Base-by-base conservation (phyloP, 2,797 vertebrate species). In the Lepus oiostolus region DNA sequence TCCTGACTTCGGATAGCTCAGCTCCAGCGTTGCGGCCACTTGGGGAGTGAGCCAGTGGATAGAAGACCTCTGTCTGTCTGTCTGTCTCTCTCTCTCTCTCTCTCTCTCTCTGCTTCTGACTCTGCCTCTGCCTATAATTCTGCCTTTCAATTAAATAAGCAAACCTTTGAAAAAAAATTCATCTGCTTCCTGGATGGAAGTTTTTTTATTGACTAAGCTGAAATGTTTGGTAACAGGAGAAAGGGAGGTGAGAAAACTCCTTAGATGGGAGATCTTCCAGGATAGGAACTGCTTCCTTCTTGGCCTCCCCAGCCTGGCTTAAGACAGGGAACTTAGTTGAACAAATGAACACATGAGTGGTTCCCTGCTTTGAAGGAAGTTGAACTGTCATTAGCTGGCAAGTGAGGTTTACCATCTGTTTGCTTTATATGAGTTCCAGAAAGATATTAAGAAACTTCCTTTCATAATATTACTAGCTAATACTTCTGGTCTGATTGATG, bases 401-500 rank as follows among this genome's bases (percentile, higher is more conserved):
- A 79, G 38, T 79, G 3, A 54, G 42, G 7, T 82, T 90, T 94
- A 71, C 35, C 81, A 82, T 87, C 32, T 47, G 21, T 91, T 96
- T 94, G 70, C n/a, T 93, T 94, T 82, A 58, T 85, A 7, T 75
- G 62, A 65, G 10, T 89, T 90, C 60, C 38, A 94, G 63, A 70
- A 79, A 91, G 50, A 93, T 26, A 87, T 85, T 85, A 83, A 82
- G 72, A 93, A 90, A 90, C n/a, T 38, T 96, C 42, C 60, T 87
- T 6, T 96, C 7, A 47, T 42, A 81, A 58, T 92, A 79, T 93
- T 95, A 77, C 84, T 85, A 95, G n/a, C 54, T 47, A 24, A 58
- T 90, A 88, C 63, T 90, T 96, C 80, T 93, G 74, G 22, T 90
- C 47, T 90, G 28, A 76, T 80, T 19, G 5, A 10, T 92, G 50